Evolutionary conservation across 1,140 invertebrate genomes (phyloP), one percentile per base, ranked within the genome.

Genomic region (Hydropsyche tenuis): DNA sequence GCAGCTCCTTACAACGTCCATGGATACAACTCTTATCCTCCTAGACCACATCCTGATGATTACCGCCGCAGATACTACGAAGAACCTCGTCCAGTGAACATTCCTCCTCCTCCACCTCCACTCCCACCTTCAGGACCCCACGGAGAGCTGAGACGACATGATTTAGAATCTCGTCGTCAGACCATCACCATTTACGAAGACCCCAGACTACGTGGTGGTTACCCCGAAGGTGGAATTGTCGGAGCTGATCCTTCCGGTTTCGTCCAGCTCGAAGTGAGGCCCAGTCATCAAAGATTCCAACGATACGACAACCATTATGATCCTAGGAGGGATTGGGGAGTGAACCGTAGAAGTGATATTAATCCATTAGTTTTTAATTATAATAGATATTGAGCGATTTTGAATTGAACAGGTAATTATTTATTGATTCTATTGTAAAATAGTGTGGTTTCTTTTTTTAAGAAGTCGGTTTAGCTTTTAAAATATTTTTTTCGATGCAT

Each of bases 151-250:
- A 64, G 78, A 82, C 51, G 82, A 84, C 74, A 80, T 73, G 79
- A 83, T 12, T 85, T 85, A 63, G 85, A 86, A 79, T 80, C 45
- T 81, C 56, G 64, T 1, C 53, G 42, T 63, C 83, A 86, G 78
- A 87, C 83, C 22, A 87, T 87, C 46, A 87, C 85, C 0, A 87
- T 87, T 72, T 87, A 87, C 74, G 87, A 88, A 80, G 87, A 88
- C 79, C 87, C 87, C 7, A 81, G 87, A 73, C 86, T 87, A 71
- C 80, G 81, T 27, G 82, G 82, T 0, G 79, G 79, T 23, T 80
- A 83, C 66, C 80, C 78, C 30, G 81, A 82, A 42, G 79, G 79
- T 25, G 81, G 81, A 14, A 80, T 83, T 22, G 66, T 83, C 72
- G 77, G 80, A 42, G 82, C 83, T 74, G 84, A 86, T 79, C n/a